Base-by-base conservation (phyloP, 2,113 vertebrate genomes). In the Ceyx melanurus region DNA sequence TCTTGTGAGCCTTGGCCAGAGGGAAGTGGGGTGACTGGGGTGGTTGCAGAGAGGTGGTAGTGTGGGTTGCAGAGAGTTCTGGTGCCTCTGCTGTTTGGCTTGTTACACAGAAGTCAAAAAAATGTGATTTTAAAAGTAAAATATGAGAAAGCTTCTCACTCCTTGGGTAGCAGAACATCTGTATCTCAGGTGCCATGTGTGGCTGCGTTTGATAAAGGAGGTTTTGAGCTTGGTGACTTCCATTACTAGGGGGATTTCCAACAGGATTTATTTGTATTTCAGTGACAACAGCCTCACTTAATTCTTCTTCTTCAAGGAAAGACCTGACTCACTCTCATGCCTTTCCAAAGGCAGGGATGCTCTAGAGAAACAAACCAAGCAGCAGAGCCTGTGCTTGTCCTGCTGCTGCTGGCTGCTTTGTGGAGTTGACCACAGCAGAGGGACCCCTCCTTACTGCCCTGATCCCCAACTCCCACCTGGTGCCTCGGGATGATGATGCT, bases 391-490 rank as follows among this genome's bases (percentile, higher is more conserved):
- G 56, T 64, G 11, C 7, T 71, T 42, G 33, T 58, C 28, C n/a
- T 84, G 7, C 31, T 42, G 31, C 13, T 67, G 18, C 54, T 54
- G 46, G 35, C 17, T 54, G 46, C 46, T 88, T 57, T 71, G 37
- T 58, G 13, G 40, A 3, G 11, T 15, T 15, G 60, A 46, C 5
- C 42, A 0, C 20, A 45, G 60, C 56, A 26, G 56, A 6, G 19
- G 37, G 37, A 37, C 29, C 29, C 11, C 37, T 3, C 28, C 19
- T 2, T 4, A 14, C n/a, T 62, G 42, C 37, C 51, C 61, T 66
- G 7, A 10, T 2, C 13, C 51, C 42, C 58, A 61, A 11, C 45
- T 28, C 14, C 57, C 1, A 0, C 43, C 25, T 2, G 35, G 14
- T 46, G 17, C 5, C 5, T 70, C 60, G 43, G 73, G 66, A 74